phyloP scores from a whole-genome alignment of 1,140 invertebrate genomes.

The Chironomus tepperi region DNA sequence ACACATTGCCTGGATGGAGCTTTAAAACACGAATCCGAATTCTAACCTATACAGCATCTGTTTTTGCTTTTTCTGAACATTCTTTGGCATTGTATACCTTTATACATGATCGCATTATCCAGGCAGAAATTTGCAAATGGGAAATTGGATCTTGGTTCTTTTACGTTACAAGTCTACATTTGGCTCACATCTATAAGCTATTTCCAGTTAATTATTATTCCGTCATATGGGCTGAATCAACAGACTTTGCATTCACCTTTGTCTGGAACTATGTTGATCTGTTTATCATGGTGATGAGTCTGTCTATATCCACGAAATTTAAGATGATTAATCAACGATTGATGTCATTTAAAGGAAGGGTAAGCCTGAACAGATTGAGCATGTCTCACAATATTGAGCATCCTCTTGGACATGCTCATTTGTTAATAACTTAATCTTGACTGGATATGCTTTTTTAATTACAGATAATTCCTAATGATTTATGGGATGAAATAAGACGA shows the following conservation, averaged over 20 bases:
- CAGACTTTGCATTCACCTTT: slow-evolving; percentile 41
- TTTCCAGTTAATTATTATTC: slow-evolving; percentile 30
- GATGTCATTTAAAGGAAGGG: slow-evolving; percentile 31
- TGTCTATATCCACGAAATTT: slow-evolving; percentile 49
- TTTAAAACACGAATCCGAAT: slow-evolving; percentile 31
- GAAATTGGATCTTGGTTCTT: slow-evolving; percentile 28
- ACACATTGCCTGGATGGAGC: slow-evolving; percentile 30
- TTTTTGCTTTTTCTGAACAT: slow-evolving; percentile 29
- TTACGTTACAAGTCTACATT: slow-evolving; percentile 30
- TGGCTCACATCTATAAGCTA: slow-evolving; percentile 33
- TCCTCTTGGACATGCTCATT: too few relatives aligned
- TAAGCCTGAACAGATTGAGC: slow-evolving; percentile 27
- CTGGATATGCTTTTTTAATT: slow-evolving; percentile 25
- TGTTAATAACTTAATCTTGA: too few relatives aligned
- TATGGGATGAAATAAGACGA: slow-evolving; percentile 49
- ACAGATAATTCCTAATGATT: slow-evolving; percentile 44
- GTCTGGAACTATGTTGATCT: slow-evolving; percentile 59
- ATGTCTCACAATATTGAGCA: too few relatives aligned
- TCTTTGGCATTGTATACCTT: slow-evolving; percentile 29
- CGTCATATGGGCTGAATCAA: slow-evolving; percentile 30
- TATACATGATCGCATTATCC: slow-evolving; percentile 29
- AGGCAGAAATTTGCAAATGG: slow-evolving; percentile 28
- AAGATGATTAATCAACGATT: slow-evolving; percentile 46
- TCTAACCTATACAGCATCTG: slow-evolving; percentile 30
- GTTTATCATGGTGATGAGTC: slow-evolving; percentile 52